Evolutionary conservation across 2,113 vertebrate species (phyloP), one percentile per base, ranked within the genome.

Genomic region (Pluvianellus socialis): DNA sequence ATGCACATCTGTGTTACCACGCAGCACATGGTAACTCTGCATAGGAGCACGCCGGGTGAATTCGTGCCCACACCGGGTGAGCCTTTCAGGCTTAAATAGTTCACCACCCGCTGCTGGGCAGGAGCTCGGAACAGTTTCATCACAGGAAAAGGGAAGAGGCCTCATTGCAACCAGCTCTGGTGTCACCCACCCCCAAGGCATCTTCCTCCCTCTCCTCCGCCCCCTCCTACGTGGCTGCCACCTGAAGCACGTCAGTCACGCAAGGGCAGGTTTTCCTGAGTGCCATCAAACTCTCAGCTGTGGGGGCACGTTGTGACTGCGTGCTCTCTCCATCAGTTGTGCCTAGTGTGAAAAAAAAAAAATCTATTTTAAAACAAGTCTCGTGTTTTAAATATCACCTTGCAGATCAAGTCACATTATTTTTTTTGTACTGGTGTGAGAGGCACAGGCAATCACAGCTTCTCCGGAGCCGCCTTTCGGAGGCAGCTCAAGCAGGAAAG

Each of bases 1-100:
- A n/a, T n/a, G n/a, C n/a, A 30, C 4, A 1, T 0, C 66, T 4
- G 17, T 10, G 47, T 4, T 17, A 14, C 62, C 1, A 5, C 3
- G 3, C 40, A 66, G 63, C 80, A 18, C 50, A 0, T 0, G 1
- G 4, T 6, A 59, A 10, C 9, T 7, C 84, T 33, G 61, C 28
- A 10, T 2, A 33, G 14, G 5, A 14, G 19, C 1, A n/a, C 61
- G 22, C 59, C 7, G 40, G 18, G 30, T 6, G 56, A 59, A 27
- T 66, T 28, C 35, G 2, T 38, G 72, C 59, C 45, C 30, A 44
- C 3, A 0, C 49, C 23, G 66, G 22, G 4, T 11, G 66, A 94
- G 71, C 53, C 4, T 2, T 42, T 65, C 67, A 8, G 20, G 19
- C 12, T 91, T 86, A 87, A 94, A 88, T 47, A 86, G 72, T 67